A percentile compares a stretch with the other conserved stretches of the same genome.
Conservation (phyloP, 2,888 invertebrate species). For the Celastrina argiolus region DNA sequence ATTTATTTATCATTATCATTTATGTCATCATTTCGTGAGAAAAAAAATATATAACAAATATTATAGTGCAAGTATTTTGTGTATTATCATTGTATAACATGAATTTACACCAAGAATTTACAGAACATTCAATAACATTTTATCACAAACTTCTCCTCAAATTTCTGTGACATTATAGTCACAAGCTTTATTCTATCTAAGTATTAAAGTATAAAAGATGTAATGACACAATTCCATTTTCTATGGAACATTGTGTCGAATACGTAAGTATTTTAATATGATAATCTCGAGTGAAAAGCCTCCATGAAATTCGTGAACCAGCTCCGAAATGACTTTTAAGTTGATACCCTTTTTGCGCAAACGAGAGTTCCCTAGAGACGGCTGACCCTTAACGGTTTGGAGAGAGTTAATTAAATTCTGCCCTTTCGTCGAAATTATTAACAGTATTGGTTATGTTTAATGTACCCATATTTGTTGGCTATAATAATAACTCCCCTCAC, state of each 20-base stretch:
- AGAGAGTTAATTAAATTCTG: constrained; percentile 68
- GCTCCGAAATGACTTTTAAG: constrained; percentile 21
- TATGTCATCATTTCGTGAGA: too few relatives aligned
- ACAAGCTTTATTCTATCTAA: background rate
- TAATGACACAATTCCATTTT: constrained; percentile 13
- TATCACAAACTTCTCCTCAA: too few relatives aligned
- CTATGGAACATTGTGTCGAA: constrained; percentile 9
- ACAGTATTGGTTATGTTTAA: background rate
- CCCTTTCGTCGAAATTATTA: constrained; percentile 57
- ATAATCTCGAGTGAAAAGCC: constrained; percentile 12
- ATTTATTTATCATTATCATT: too few relatives aligned
- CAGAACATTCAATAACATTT: too few relatives aligned
- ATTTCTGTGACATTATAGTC: too few relatives aligned
- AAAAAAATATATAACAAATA: too few relatives aligned
- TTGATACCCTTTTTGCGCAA: constrained; percentile 54
- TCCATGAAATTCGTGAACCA: constrained; percentile 21
- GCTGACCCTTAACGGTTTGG: constrained; percentile 64
- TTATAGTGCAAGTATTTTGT: too few relatives aligned
- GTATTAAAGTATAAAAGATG: constrained; percentile 8
- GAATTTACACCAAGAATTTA: too few relatives aligned
- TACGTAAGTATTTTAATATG: constrained; percentile 22
- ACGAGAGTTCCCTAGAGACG: constrained; percentile 50
- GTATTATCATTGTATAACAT: too few relatives aligned
- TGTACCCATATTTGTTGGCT: background rate
- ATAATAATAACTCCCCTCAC: too few relatives aligned